phyloP scores from a whole-genome alignment of 1,140 invertebrate species.

The Elysia chlorotica region DNA sequence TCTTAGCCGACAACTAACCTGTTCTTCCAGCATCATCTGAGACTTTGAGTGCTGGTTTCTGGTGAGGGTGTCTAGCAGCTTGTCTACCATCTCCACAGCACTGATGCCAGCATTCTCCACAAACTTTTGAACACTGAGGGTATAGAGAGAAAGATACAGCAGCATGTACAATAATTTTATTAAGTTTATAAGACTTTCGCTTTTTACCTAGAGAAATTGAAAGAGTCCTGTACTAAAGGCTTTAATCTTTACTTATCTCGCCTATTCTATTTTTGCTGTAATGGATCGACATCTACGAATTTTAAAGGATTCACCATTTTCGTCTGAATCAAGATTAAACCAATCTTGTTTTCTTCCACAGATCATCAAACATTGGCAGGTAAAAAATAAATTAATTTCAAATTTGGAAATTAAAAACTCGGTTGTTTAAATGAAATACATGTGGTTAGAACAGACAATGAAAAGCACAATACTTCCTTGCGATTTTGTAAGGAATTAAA shows the following conservation, averaged over 20 bases:
- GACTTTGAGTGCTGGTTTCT: slow-evolving; percentile 83
- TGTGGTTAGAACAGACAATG: too few species aligned
- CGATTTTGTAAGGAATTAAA: too few species aligned
- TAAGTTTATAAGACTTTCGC: too few species aligned
- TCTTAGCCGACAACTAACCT: slow-evolving; percentile 22
- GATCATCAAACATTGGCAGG: too few species aligned
- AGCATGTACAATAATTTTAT: too few species aligned
- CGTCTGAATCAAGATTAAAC: too few species aligned
- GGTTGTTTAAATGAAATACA: not conserved
- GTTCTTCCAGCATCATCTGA: slow-evolving; percentile 71
- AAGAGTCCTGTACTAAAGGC: too few species aligned
- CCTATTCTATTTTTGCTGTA: too few species aligned
- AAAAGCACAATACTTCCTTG: too few species aligned
- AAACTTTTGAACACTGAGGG: slow-evolving; percentile 75
- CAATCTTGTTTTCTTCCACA: too few species aligned
- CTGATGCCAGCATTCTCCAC: slow-evolving; percentile 80
- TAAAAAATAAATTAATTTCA: not conserved
- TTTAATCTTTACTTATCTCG: not conserved
- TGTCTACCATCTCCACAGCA: slow-evolving; percentile 81
- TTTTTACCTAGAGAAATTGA: not conserved
- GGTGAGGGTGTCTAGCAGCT: slow-evolving; percentile 81
- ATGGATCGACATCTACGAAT: too few species aligned
- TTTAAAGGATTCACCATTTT: too few species aligned
- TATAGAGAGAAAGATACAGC: not conserved
- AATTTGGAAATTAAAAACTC: not conserved